Evolutionary conservation across 2,797 vertebrate genomes (phyloP).

Genomic region (Sitta carolinensis): DNA sequence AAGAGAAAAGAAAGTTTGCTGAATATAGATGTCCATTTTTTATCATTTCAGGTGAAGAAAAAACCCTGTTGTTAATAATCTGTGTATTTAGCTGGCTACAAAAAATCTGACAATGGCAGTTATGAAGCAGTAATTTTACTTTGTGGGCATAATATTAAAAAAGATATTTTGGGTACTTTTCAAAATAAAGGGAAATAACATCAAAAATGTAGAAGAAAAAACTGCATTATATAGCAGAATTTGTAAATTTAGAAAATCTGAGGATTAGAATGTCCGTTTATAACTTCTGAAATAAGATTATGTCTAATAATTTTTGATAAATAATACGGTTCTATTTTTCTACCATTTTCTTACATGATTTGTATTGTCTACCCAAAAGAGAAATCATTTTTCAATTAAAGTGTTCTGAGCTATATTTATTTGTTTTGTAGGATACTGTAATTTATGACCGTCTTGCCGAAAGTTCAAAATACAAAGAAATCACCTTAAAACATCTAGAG

Average conservation of each 20-base stretch:
- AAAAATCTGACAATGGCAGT: background rate
- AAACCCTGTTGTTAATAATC: background rate
- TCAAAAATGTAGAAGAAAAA: background rate
- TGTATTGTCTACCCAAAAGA: background rate
- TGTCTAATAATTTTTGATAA: background rate
- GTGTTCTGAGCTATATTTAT: slow-evolving; percentile 20
- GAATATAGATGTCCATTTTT: background rate
- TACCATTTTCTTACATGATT: background rate
- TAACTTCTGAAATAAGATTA: background rate
- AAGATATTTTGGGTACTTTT: background rate
- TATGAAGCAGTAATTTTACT: background rate
- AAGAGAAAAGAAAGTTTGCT: background rate
- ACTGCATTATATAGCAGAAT: background rate
- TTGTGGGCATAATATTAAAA: background rate
- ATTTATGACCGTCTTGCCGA: slow-evolving; percentile 97
- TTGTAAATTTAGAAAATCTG: background rate
- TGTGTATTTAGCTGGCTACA: background rate
- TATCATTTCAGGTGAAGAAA: background rate
- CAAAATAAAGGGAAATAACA: background rate
- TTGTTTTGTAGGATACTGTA: slow-evolving; percentile 89
- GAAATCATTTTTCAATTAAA: background rate
- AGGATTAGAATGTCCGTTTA: background rate
- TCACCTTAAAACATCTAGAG: slow-evolving; percentile 97
- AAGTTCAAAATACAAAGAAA: slow-evolving; percentile 96
- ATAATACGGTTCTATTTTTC: background rate